Evolutionary conservation across 2,888 invertebrate genomes (phyloP).

Genomic region (Desoria tigrina): DNA sequence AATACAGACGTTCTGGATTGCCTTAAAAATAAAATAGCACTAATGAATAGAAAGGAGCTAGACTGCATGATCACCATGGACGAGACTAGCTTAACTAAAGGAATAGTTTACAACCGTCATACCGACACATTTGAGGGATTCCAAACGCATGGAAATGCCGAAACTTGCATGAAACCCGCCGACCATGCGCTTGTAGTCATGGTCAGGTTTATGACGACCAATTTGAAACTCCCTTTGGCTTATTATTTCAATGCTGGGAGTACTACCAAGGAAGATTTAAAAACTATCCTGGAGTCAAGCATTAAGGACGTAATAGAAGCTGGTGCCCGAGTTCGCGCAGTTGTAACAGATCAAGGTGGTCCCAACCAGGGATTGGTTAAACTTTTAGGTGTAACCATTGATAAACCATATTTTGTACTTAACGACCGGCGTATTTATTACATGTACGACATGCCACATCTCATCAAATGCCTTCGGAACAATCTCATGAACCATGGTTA

Average conservation of each 20-base stretch:
- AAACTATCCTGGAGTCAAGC: not conserved
- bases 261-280: not conserved
- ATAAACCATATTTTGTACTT: not conserved
- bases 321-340: constrained; percentile 5
- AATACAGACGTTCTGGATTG: no score
- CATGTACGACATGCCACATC: constrained; percentile 18
- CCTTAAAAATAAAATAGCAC: no score
- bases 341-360: constrained; percentile 17
- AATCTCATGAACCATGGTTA: no score
- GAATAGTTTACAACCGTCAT: no score
- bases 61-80: no score
- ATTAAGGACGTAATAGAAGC: not conserved
- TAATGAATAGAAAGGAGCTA: no score
- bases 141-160: no score
- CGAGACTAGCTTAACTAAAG: no score
- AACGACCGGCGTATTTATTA: constrained; percentile 10
- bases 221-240: constrained; percentile 23
- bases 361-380: constrained; percentile 16
- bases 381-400: not conserved
- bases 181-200: no score
- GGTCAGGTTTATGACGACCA: constrained; percentile 12
- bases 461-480: no score
- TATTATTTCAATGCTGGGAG: constrained; percentile 13
- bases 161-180: no score
- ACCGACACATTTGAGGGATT: no score